Percentiles rank a stretch among this genome's conserved stretches.
Evolutionary conservation across 2,113 vertebrate genomes (phyloP).

Genomic region (Rattus norvegicus): DNA sequence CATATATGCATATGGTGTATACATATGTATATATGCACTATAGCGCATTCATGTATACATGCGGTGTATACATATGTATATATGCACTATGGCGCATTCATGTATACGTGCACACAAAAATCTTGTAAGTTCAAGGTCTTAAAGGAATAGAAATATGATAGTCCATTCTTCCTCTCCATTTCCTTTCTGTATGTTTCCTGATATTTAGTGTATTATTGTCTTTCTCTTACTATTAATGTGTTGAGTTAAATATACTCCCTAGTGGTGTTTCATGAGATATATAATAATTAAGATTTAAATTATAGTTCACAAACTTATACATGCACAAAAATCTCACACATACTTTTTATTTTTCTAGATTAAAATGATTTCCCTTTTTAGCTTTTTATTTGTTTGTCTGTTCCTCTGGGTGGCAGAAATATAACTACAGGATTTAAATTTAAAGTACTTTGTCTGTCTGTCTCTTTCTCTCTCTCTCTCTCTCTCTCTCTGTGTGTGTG

Average conservation of each 20-base stretch:
- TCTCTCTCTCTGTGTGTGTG: too few species aligned
- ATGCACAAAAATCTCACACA: neutral
- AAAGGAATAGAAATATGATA: neutral
- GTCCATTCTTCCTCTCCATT: neutral
- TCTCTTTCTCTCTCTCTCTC: too few species aligned
- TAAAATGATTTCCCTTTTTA: neutral
- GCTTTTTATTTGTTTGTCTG: neutral
- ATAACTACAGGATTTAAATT: neutral
- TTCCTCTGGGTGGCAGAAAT: neutral
- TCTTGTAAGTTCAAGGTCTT: neutral
- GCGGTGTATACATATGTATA: neutral
- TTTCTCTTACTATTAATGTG: neutral
- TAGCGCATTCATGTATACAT: neutral
- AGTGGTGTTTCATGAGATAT: neutral
- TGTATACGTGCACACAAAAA: neutral
- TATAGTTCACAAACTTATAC: neutral
- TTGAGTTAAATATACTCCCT: neutral
- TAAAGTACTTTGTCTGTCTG: neutral
- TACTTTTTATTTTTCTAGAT: neutral
- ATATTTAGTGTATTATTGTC: neutral
- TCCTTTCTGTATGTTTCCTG: neutral
- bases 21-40: neutral
- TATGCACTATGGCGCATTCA: too few species aligned
- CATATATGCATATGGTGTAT: neutral
- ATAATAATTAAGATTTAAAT: neutral